Base-by-base conservation (phyloP, 2,888 invertebrate species). In the Rotaria magnacalcarata region DNA sequence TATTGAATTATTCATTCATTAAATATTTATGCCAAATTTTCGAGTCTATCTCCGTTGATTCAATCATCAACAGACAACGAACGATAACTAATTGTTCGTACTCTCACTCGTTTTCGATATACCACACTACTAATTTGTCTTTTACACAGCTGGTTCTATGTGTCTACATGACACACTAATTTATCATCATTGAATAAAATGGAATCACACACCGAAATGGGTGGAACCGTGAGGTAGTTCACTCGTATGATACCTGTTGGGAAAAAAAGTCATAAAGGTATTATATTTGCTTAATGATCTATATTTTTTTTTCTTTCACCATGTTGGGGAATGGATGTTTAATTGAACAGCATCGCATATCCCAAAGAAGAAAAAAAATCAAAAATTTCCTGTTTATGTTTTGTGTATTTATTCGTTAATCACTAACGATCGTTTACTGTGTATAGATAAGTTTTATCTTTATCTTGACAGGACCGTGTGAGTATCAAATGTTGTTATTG, bases 211-310 rank as follows among this genome's bases (percentile, higher is more conserved):
- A 67, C 14, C 67, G 67, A 67, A 34, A 67, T 67, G 67, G 67
- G 67, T 67, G 67, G 67, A 67, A 67, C 67, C 34, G 34, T 19
- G 67, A 67, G 34, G 67, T 67, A 67, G 67, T 67, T 67, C 67
- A 67, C 34, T 67, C 27, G 67, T 67, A 34, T 19, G 14, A 67
- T 67, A 67, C 67, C 67, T 67, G 67, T 67, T 67, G 67, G 67
- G 67, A 67, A 67, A 67, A 67, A 67, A 67, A 50, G 34, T 67
- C 67, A 34, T 67, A 16, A 34, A 27, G 34, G 27, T 67, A 67
- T 67, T 67, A 67, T 67, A 34, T 34, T 67, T 67, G 67, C 67
- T 67, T 67, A 67, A 67, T 67, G 67, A 67, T 67, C 67, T 67
- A 67, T 67, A 67, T 27, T 34, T 34, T 34, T 34, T 34, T 60